A percentile compares a stretch with the other conserved stretches of the same genome.
Conservation (phyloP, 1,140 invertebrate genomes). For the Sinonovacula constricta region DNA sequence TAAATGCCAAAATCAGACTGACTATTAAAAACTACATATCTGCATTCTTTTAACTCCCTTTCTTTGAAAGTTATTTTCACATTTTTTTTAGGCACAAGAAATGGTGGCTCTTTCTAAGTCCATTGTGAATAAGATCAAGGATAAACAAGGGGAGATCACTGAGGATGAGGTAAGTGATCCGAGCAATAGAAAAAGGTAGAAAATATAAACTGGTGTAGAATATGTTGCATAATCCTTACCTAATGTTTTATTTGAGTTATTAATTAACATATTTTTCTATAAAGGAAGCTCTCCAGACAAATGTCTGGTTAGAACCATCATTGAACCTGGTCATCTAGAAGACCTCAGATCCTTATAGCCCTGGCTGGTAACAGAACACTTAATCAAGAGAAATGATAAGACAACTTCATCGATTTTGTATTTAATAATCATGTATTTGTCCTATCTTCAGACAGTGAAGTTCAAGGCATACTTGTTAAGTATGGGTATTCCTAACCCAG, state of each 20-base stretch:
- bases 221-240: not conserved
- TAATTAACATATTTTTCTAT: conserved; percentile 9
- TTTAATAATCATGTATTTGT: conserved; percentile 21
- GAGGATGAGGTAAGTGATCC: conserved; percentile 89
- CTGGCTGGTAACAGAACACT: no score
- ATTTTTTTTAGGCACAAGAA: conserved; percentile 86
- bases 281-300: not conserved
- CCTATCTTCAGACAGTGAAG: conserved; percentile 85
- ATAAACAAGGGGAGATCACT: conserved; percentile 96
- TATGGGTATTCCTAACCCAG: conserved; percentile 97
- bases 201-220: not conserved
- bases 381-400: no score
- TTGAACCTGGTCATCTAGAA: no score
- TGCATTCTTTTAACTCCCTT: no score
- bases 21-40: no score
- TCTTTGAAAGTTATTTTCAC: no score
- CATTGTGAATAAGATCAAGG: conserved; percentile 95
- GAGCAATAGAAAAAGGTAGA: no score
- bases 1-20: no score
- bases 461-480: conserved; percentile 98
- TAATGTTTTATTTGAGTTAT: conserved; percentile 2
- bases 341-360: no score
- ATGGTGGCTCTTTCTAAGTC: conserved; percentile 96
- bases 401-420: no score
- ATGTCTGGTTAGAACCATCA: no score